phyloP scores from a whole-genome alignment of 2,797 vertebrate species.

The Micromesistius poutassou region DNA sequence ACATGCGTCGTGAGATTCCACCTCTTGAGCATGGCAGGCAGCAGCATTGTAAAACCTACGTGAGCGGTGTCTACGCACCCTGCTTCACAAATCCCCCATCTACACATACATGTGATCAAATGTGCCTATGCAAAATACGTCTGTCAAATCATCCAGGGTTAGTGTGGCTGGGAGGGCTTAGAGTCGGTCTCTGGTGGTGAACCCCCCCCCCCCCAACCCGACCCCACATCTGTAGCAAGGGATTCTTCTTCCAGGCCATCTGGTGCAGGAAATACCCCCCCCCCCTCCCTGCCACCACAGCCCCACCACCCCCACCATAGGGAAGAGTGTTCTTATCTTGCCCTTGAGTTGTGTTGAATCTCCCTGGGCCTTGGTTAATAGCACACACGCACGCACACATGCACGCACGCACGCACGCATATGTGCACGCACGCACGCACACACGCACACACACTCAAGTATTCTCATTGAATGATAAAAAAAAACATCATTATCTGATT shows the following conservation, averaged over 20 bases:
- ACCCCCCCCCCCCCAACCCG: constrained; percentile 50
- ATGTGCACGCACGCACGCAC: neutral
- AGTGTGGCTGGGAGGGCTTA: constrained; percentile 62
- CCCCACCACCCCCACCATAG: constrained; percentile 21
- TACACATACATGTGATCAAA: constrained; percentile 58
- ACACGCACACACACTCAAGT: neutral
- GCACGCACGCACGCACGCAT: neutral
- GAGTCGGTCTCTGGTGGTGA: constrained; percentile 60
- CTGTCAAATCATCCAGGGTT: constrained; percentile 54
- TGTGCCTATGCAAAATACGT: constrained; percentile 51
- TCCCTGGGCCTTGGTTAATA: neutral
- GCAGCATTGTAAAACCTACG: constrained; percentile 55
- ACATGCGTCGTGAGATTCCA: constrained; percentile 14
- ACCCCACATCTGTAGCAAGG: constrained; percentile 57
- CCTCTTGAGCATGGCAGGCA: constrained; percentile 26
- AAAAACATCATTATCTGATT: too few relatives aligned
- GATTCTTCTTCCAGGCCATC: constrained; percentile 6
- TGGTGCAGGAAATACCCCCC: neutral
- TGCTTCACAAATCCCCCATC: constrained; percentile 53
- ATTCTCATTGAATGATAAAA: neutral
- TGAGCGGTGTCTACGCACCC: constrained; percentile 48
- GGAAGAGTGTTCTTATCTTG: constrained; percentile 57
- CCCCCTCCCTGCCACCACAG: neutral
- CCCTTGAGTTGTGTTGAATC: constrained; percentile 48
- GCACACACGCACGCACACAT: too few relatives aligned